Conservation (phyloP, 1,140 invertebrate genomes). For the Dufourea novaeangliae region DNA sequence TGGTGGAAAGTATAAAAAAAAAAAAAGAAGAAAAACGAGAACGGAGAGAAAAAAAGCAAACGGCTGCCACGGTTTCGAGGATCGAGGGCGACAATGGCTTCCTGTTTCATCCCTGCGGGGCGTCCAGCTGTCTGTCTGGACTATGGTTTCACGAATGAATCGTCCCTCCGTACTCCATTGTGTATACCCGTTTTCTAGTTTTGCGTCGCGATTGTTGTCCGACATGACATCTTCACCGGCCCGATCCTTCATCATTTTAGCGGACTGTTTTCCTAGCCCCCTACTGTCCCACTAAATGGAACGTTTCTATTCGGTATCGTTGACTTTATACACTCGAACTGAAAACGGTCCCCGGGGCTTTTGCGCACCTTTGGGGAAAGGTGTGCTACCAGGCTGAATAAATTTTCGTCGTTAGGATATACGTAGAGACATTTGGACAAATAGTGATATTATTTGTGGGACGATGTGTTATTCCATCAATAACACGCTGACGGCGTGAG, state of each 20-base stretch:
- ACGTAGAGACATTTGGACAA: neutral
- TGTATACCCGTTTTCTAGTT: constrained; percentile 57
- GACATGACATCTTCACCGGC: constrained; percentile 59
- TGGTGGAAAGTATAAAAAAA: constrained; percentile 39
- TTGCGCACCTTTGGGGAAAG: neutral
- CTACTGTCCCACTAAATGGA: neutral
- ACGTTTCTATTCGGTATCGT: constrained; percentile 38
- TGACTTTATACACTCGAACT: constrained; percentile 16
- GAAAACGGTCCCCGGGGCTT: neutral
- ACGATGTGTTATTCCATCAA: neutral
- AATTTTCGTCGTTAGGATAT: constrained; percentile 4
- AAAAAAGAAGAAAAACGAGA: neutral
- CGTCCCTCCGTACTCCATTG: constrained; percentile 55
- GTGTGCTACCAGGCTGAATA: neutral
- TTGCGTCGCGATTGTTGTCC: constrained; percentile 49
- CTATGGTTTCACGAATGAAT: constrained; percentile 56
- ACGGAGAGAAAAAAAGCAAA: constrained; percentile 36
- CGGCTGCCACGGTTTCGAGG: constrained; percentile 52
- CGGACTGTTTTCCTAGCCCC: constrained; percentile 23
- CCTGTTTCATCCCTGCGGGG: constrained; percentile 57
- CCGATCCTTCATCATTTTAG: constrained; percentile 52
- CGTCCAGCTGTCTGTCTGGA: constrained; percentile 56
- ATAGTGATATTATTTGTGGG: neutral
- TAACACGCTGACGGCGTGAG: neutral
- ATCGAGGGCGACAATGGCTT: constrained; percentile 63